Evolutionary conservation across 1,140 invertebrate species (phyloP), one percentile per base, ranked within the genome.

Genomic region (Diorhabda carinulata): DNA sequence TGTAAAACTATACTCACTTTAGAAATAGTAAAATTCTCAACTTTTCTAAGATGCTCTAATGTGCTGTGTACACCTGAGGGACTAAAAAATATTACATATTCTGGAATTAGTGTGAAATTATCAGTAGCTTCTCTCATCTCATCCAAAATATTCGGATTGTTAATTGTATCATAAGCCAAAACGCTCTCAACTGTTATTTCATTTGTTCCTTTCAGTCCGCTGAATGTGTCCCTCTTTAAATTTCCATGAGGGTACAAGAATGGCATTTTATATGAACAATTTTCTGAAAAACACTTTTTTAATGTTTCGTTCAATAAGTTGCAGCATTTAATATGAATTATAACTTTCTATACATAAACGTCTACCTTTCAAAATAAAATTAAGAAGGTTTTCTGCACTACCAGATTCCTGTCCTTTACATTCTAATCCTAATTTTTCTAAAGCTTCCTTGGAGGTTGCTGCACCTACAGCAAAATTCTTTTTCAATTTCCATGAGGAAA

Each of bases 211-310:
- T 83, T 70, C 68, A 78, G 73, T 57, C 64, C 71, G 45, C 77
- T 78, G 47, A 84, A 68, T 10, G 76, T 78, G 69, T 84, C 83
- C 60, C 74, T 79, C 70, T 79, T 81, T 64, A 84, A 76, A 75
- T 83, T 83, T 9, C 82, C 83, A 79, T 82, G 82, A 9, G 82
- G 83, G 72, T 82, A 83, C 25, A 84, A 69, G 57, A 84, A 80
- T 60, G 79, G 81, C 25, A 57, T 57, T 57, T 57, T 57, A 41
- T 5, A 25, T 25, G 25, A 25, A 25, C 25, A 25, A 25, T 25
- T 25, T 25, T 25, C 25, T 25, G 25, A 25, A 25, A 25, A 25
- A 25, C 25, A 25, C 1, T 25, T 25, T 25, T 25, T 25, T 25
- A 25, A 25, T 25, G 1, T 25, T 25, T 25, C 25, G 25, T 25